These are phyloP conservation scores for Hippocampus mohnikei DNA, from an alignment of 2,113 vertebrate genomes.

Conservation along the genomic window DNA sequence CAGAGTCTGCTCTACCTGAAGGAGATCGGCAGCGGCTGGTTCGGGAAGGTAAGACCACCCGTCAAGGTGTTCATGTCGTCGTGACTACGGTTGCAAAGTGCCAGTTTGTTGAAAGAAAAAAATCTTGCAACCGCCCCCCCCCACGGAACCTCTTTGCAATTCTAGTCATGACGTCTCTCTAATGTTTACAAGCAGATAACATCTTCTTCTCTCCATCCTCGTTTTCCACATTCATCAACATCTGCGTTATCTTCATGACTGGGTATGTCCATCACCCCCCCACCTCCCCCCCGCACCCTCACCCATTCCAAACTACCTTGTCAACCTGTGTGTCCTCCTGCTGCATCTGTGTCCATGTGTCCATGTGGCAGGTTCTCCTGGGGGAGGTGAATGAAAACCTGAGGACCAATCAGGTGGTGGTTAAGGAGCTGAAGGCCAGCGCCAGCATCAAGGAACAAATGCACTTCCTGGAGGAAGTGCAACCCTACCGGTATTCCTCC, in stretches of 20 bases:
- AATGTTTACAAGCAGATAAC: constrained; percentile 36
- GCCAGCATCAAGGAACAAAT: constrained; percentile 87
- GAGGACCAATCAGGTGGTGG: constrained; percentile 85
- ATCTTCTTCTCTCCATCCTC: constrained; percentile 23
- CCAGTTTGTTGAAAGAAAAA: no score
- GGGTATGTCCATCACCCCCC: constrained; percentile 45
- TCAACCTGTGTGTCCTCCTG: constrained; percentile 4
- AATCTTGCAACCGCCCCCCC: no score
- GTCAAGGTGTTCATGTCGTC: no score
- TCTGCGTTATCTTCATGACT: constrained; percentile 38
- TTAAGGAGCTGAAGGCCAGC: constrained; percentile 89
- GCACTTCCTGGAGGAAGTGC: constrained; percentile 88
- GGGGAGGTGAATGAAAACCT: constrained; percentile 86
- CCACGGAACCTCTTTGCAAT: neutral
- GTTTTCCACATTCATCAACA: constrained; percentile 12
- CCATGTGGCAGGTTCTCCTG: constrained; percentile 80
- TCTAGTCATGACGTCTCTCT: neutral
- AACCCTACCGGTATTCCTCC: constrained; percentile 82
- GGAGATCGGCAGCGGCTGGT: constrained; percentile 93
- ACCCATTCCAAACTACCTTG: neutral
- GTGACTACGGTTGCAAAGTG: neutral
- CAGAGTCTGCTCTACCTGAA: constrained; percentile 92
- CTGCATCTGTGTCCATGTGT: constrained; percentile 21
- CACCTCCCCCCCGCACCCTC: neutral
- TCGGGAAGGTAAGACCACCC: constrained; percentile 83